Evolutionary conservation across 2,797 vertebrate genomes (phyloP).

Genomic region (Microtus obscurus): DNA sequence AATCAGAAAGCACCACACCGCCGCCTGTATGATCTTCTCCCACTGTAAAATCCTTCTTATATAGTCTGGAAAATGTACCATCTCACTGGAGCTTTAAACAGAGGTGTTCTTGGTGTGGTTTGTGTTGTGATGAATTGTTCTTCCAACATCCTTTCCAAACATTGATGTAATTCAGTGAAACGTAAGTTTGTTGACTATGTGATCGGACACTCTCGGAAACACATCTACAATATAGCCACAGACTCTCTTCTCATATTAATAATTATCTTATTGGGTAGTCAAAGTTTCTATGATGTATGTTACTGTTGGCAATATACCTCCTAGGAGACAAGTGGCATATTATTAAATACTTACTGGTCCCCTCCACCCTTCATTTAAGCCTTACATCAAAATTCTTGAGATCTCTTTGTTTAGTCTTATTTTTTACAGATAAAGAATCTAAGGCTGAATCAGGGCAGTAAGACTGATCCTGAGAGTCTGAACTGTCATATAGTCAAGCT

Average conservation of each 20-base stretch:
- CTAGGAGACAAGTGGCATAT: background rate
- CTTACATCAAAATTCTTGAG: background rate
- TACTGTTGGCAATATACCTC: background rate
- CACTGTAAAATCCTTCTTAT: background rate
- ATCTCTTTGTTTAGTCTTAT: background rate
- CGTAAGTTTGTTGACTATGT: background rate
- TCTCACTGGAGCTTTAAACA: constrained; percentile 1
- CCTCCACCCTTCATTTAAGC: background rate
- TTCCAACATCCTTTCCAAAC: background rate
- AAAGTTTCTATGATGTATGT: background rate
- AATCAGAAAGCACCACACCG: constrained; percentile 19
- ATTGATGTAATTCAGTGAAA: background rate
- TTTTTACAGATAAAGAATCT: background rate
- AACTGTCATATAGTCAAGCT: background rate
- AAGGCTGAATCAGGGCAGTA: background rate
- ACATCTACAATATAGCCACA: background rate
- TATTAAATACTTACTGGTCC: background rate
- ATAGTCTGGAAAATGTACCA: background rate
- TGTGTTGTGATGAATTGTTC: background rate
- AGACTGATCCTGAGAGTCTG: background rate
- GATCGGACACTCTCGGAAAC: background rate
- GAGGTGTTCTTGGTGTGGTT: background rate
- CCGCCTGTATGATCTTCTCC: background rate
- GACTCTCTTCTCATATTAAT: constrained; percentile 1
- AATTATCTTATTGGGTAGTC: constrained; percentile 8